Base-by-base conservation (phyloP, 1,140 invertebrate genomes). In the Aphidius ervi region DNA sequence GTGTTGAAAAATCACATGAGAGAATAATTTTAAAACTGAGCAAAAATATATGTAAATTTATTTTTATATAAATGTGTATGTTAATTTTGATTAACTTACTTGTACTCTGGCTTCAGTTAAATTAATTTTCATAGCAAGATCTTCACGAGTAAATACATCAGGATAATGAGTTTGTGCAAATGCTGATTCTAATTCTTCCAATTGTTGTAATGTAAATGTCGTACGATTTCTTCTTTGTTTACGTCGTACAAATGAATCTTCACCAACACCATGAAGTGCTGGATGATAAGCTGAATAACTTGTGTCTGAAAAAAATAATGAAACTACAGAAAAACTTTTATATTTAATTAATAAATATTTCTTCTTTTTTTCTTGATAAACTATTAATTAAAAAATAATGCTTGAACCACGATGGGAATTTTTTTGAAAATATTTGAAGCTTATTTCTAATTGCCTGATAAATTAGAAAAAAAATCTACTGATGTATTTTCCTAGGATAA, bases 161-260 rank as follows among this genome's bases (percentile, higher is more conserved):
- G 96, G 97, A 76, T 99, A 99, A 78, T 99, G 97, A 31, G 96
- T 98, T 77, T 96, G 93, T 58, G 93, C 90, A 78, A 99, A 99
- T 52, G 95, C 95, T 68, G 93, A 96, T 81, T 98, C 96, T 70
- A 99, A 81, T 80, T 98, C 95, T 80, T 97, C 96, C 71, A 98
- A 78, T 89, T 94, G 82, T 81, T 97, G 95, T 59, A 97, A 78
- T 5, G 95, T 98, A 80, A 99, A 98, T 8, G 96, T 99, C 10
- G 96, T 99, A 65, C 96, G 82, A 81, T 98, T 98, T 65, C 96
- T 79, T 56, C 96, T 83, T 74, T 99, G 95, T 78, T 98, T 98
- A 70, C 96, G 84, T 66, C 95, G 84, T 46, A 97, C 94, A 82
- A 98, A 98, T 8, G 93, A 93, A 78, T 98, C 95, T 82, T 98